Percentiles rank a stretch among this genome's conserved stretches.
These are phyloP conservation scores for Cavia porcellus DNA, from an alignment of 2,113 vertebrate genomes.

Conservation along the genomic window DNA sequence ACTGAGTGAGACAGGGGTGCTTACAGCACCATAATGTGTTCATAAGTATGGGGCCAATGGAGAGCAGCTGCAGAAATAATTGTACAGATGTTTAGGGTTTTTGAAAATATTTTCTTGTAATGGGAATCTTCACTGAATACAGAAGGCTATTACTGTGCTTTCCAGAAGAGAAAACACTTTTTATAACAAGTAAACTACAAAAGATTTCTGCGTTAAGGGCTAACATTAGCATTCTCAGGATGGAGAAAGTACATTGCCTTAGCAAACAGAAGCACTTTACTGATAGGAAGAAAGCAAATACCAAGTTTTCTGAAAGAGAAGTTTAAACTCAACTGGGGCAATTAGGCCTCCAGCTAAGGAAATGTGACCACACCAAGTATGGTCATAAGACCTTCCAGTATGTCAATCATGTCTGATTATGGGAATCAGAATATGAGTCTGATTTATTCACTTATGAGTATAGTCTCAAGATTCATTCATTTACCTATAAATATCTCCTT, in stretches of 20 bases:
- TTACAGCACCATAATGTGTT: accelerated
- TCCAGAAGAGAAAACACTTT: neutral
- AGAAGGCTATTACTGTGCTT: no score
- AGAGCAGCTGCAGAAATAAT: neutral
- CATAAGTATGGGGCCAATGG: no score
- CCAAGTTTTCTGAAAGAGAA: neutral
- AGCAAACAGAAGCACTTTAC: neutral
- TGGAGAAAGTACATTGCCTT: neutral
- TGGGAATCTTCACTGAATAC: neutral
- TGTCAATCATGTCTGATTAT: neutral
- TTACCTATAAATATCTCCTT: neutral
- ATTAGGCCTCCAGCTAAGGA: neutral
- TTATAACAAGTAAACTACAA: neutral
- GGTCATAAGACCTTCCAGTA: neutral
- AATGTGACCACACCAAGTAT: neutral
- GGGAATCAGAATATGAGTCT: neutral
- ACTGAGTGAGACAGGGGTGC: neutral
- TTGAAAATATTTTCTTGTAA: neutral
- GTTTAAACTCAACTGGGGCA: neutral
- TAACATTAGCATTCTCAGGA: neutral
- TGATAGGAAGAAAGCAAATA: neutral
- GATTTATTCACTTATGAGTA: neutral
- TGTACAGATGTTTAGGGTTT: neutral
- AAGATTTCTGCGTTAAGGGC: neutral
- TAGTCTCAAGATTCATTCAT: neutral